Conservation (phyloP, 1,140 invertebrate genomes). For the Rhynchophorus ferrugineus region DNA sequence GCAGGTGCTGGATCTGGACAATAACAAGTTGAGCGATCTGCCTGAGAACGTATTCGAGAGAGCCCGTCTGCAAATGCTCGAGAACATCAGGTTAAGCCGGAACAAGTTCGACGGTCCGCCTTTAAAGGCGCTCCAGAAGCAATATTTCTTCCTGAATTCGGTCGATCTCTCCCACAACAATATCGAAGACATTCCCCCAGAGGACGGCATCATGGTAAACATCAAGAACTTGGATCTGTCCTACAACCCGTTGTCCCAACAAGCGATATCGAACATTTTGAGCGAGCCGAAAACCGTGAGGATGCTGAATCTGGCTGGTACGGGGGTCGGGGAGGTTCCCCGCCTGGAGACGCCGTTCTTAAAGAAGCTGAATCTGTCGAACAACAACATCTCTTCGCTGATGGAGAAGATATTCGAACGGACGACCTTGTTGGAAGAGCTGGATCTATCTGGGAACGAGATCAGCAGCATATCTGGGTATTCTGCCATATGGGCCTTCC, state of each 20-base stretch:
- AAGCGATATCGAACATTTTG: constrained; percentile 66
- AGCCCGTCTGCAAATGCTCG: constrained; percentile 66
- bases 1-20: constrained; percentile 63
- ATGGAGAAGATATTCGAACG: constrained; percentile 62
- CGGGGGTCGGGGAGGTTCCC: constrained; percentile 58
- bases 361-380: constrained; percentile 69
- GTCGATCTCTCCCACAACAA: constrained; percentile 74
- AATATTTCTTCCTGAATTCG: constrained; percentile 70
- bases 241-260: constrained; percentile 69
- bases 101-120: constrained; percentile 76
- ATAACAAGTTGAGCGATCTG: constrained; percentile 66
- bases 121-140: constrained; percentile 66
- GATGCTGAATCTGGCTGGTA: constrained; percentile 71
- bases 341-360: constrained; percentile 82
- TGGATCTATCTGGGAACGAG: constrained; percentile 72
- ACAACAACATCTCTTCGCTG: constrained; percentile 64
- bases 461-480: constrained; percentile 50
- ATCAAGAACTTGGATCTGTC: constrained; percentile 81
- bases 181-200: constrained; percentile 68
- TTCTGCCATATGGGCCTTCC: constrained; percentile 54
- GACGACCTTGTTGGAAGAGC: constrained; percentile 65
- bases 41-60: constrained; percentile 81
- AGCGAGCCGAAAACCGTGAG: constrained; percentile 83
- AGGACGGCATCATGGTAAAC: constrained; percentile 79
- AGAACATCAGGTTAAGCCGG: constrained; percentile 69